Conservation (phyloP, 2,797 vertebrate species). For the Hemibagrus guttatus region DNA sequence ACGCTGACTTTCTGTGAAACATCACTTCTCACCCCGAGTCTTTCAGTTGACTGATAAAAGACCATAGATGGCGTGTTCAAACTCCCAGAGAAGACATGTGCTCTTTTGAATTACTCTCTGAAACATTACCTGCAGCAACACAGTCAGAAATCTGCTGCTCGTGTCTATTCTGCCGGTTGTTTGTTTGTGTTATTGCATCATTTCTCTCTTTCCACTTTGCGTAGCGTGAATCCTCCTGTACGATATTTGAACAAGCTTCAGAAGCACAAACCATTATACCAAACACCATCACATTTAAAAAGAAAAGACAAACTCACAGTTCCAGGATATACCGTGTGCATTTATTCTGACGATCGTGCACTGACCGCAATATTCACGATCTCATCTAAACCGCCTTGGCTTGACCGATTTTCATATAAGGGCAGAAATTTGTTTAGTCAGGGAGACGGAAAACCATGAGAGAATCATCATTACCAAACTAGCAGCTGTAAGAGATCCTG, state of each 20-base stretch:
- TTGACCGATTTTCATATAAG: slow-evolving; percentile 41
- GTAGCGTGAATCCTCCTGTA: slow-evolving; percentile 3
- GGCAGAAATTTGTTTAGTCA: slow-evolving; percentile 40
- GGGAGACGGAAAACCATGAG: slow-evolving; percentile 24
- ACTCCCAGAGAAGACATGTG: not conserved
- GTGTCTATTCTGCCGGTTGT: not conserved
- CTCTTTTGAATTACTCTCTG: not conserved
- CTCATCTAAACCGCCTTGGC: not conserved
- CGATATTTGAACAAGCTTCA: slow-evolving; percentile 32
- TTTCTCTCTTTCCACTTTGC: not conserved
- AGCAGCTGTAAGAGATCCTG: not conserved
- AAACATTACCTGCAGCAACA: slow-evolving; percentile 7
- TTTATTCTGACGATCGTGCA: not conserved
- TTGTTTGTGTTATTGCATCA: slow-evolving; percentile 7
- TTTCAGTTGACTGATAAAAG: not conserved
- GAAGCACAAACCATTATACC: slow-evolving; percentile 22
- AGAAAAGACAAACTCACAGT: not conserved
- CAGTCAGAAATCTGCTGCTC: not conserved
- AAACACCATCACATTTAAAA: slow-evolving; percentile 26
- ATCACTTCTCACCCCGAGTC: not conserved
- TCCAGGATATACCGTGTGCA: not conserved
- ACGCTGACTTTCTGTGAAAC: not conserved
- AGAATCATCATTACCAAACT: slow-evolving; percentile 19
- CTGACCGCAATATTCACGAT: not conserved
- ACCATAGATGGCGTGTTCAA: not conserved